Evolutionary conservation across 1,140 invertebrate genomes (phyloP).

Genomic region (Solen grandis): DNA sequence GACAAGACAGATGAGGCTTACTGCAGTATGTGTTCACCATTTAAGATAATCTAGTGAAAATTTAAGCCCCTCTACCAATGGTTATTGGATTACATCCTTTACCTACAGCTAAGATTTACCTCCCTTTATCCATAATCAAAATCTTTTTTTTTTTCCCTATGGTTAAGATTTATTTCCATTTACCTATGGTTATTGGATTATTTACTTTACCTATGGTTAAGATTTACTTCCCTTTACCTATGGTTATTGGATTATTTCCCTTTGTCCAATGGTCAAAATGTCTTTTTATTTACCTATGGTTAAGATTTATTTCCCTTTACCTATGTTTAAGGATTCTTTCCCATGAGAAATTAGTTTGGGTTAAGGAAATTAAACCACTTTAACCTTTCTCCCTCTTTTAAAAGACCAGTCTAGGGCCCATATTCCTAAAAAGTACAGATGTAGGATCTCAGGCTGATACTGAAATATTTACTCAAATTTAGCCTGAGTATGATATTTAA

Average conservation of each 20-base stretch:
- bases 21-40: constrained; percentile 52
- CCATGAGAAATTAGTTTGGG: too few species aligned
- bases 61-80: too few species aligned
- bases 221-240: background rate
- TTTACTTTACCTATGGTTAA: background rate
- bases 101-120: background rate
- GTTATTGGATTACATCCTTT: too few species aligned
- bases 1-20: constrained; percentile 79
- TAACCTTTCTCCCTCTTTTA: too few species aligned
- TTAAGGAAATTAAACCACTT: too few species aligned
- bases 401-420: too few species aligned
- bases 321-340: too few species aligned
- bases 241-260: too few species aligned
- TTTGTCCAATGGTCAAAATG: background rate
- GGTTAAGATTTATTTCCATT: background rate
- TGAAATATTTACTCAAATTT: too few species aligned
- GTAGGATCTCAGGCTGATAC: too few species aligned
- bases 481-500: too few species aligned
- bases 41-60: background rate
- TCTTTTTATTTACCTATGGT: background rate
- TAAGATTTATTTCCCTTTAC: background rate
- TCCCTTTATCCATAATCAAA: background rate
- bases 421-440: too few species aligned
- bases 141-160: background rate
- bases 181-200: background rate